A percentile compares a stretch with the other conserved stretches of the same genome.
Evolutionary conservation across 2,113 vertebrate species (phyloP).

Genomic region (Lycaon pictus): DNA sequence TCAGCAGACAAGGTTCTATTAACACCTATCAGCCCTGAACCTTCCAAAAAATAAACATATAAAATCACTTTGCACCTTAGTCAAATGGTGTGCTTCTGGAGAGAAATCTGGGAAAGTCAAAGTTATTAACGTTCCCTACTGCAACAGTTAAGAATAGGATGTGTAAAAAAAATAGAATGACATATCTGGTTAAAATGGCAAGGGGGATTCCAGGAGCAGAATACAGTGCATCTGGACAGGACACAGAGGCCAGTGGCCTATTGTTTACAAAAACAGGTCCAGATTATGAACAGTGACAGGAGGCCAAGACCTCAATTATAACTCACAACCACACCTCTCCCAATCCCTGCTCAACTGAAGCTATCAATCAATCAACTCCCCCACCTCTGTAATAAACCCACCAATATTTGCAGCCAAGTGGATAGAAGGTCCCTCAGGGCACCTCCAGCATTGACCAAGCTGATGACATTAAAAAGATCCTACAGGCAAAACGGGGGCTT

Average conservation of each 20-base stretch:
- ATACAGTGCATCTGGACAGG: constrained; percentile 65
- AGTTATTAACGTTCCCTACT: constrained; percentile 68
- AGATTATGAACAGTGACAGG: constrained; percentile 75
- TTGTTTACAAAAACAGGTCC: constrained; percentile 79
- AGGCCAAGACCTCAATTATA: constrained; percentile 77
- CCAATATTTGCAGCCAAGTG: constrained; percentile 65
- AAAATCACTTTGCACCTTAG: constrained; percentile 72
- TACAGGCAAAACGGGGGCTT: constrained; percentile 55
- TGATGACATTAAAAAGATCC: constrained; percentile 63
- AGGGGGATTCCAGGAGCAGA: constrained; percentile 70
- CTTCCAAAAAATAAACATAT: constrained; percentile 59
- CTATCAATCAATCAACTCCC: constrained; percentile 64
- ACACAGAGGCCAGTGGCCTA: constrained; percentile 60
- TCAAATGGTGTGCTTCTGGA: constrained; percentile 63
- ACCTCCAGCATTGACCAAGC: constrained; percentile 56
- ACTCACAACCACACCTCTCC: constrained; percentile 75
- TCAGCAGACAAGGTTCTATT: constrained; percentile 47
- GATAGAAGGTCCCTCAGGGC: constrained; percentile 55
- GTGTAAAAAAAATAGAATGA: background rate
- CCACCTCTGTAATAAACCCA: constrained; percentile 65
- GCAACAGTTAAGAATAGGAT: constrained; percentile 68
- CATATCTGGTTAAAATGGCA: constrained; percentile 62
- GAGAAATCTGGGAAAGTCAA: constrained; percentile 70
- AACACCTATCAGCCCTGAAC: constrained; percentile 63
- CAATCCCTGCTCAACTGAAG: constrained; percentile 65